Base-by-base conservation (phyloP, 2,888 invertebrate genomes). In the Conus canariensis region DNA sequence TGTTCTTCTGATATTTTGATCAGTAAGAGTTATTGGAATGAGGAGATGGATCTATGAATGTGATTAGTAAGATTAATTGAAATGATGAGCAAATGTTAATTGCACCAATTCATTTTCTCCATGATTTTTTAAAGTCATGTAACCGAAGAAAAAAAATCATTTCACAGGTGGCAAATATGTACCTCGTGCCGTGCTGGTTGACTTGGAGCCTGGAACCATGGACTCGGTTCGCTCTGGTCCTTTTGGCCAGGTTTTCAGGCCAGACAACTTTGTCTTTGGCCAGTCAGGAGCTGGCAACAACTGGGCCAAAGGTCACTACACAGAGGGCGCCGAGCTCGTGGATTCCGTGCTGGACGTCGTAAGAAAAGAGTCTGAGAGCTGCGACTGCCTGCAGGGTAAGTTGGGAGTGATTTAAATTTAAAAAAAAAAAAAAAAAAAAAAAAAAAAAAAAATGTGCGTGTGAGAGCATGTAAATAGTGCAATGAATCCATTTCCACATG, bases 201-300 rank as follows among this genome's bases (percentile, higher is more conserved):
- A 99, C 96, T 97, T 99, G 96, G 99, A 99, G 96, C 99, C 99
- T 85, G 99, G 99, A 93, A 99, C 99, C 94, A 99, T 99, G 99
- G 99, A 99, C 97, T 98, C 99, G 0, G 99, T 99, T 92, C 97
- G 99, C 93, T 98, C 98, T 1, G 99, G 99, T 90, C 98, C 99
- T 22, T 99, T 98, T 96, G 98, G 98, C 25, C 98, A 99, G 96
- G 98, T 99, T 95, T 99, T 99, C 97, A 97, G 99, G 92, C 99
- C 99, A 45, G 99, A 99, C 97, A 99, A 99, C 97, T 99, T 98
- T 96, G 98, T 99, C 45, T 99, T 99, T 96, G 95, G 95, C 92
- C 94, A 94, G 91, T 92, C 92, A 56, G 93, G 93, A 14, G 93
- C 93, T 59, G 93, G 93, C 7, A 93, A 93, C 91, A 93, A 91